A percentile compares a stretch with the other conserved stretches of the same genome.
phyloP scores from a whole-genome alignment of 35 echinoderm and acorn worm genomes.

The Ptychodera flava region DNA sequence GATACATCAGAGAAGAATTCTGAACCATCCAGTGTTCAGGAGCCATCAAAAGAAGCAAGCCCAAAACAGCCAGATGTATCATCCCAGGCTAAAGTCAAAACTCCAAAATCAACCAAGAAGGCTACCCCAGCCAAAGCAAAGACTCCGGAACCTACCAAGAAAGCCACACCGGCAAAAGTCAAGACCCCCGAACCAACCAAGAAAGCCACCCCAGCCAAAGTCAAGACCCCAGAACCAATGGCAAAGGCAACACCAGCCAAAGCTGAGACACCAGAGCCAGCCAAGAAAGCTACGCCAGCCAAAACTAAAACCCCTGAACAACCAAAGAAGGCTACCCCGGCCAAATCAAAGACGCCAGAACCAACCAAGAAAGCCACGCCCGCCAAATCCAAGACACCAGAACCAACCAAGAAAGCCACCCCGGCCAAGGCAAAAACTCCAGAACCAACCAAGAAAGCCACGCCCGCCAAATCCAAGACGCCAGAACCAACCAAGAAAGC shows the following conservation, averaged over 20 bases:
- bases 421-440: conserved; percentile 4
- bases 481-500: conserved; percentile 11
- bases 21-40: not conserved
- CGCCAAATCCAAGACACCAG: conserved; percentile 39
- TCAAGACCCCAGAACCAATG: not conserved
- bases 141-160: not conserved
- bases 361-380: conserved; percentile 13
- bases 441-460: not conserved
- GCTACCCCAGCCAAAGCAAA: not conserved
- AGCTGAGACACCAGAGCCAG: not conserved
- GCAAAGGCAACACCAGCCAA: not conserved
- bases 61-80: no score
- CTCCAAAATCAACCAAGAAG: not conserved
- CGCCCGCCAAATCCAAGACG: conserved; percentile 5
- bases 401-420: conserved; percentile 24
- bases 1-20: not conserved
- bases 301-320: conserved; percentile 19
- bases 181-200: conserved; percentile 14
- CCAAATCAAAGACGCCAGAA: conserved; percentile 1
- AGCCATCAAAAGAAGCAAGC: no score
- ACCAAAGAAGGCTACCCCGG: conserved; percentile 5
- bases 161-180: conserved; percentile 34
- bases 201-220: not conserved
- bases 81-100: not conserved
- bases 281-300: not conserved